Evolutionary conservation across 2,113 vertebrate species (phyloP), one percentile per base, ranked within the genome.

Genomic region (Epinephelus moara): DNA sequence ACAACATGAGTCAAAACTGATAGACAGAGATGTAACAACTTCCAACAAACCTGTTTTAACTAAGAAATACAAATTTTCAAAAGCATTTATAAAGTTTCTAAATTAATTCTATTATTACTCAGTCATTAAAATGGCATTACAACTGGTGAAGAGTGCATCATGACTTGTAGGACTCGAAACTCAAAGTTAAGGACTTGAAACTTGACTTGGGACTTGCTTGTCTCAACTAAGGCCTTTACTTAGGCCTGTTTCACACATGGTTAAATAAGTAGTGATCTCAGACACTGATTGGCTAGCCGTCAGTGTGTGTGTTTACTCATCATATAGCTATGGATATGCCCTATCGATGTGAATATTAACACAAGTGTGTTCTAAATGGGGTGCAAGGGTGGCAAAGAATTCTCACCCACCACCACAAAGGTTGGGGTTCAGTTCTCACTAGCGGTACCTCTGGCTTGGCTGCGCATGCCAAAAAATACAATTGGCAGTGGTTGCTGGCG

Each of bases 291-390:
- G 19, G 61, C 2, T 40, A 18, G 18, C 13, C 21, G 42, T 21
- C 6, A 19, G 4, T 3, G 37, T 45, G 19, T 18, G 21, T 70
- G 72, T 56, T 21, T 27, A 33, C 21, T 42, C 10, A 75, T 49
- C 21, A 25, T 37, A 62, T 52, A n/a, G 45, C 55, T 67, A 57
- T 78, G 64, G 30, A 49, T 50, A n/a, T 49, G 21, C 37, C 49
- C 63, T 74, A 56, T 69, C 47, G 49, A 49, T 63, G 23, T 74
- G 8, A 59, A 25, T 23, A 33, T 30, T 40, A 49, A 53, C 1
- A 0, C 21, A 80, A 49, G 72, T 67, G 69, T 63, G 59, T 21
- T 59, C 1, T 50, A 75, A 71, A 80, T 8, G 73, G 6, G 55
- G 50, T 0, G 17, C 30, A 17, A 1, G 5, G 42, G 52, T 69